Evolutionary conservation across 2,888 invertebrate species (phyloP), one percentile per base, ranked within the genome.

Genomic region (Chouioia cunea): DNA sequence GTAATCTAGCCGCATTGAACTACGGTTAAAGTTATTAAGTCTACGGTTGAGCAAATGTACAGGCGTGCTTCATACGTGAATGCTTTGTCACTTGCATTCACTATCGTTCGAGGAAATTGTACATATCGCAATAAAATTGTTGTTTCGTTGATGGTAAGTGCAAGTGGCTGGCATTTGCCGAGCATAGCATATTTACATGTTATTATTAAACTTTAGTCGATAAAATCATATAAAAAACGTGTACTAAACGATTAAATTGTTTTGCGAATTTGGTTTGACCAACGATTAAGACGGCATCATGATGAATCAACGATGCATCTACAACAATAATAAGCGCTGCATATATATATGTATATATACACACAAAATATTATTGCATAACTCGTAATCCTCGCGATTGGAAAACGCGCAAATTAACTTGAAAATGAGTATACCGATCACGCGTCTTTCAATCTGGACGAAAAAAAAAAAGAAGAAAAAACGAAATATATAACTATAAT

Each of bases 111-210:
- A 43, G 47, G 59, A 62, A 52, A 27, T 15, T 57, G 43, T 50
- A 60, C 56, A 36, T n/a, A n/a, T n/a, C n/a, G n/a, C n/a, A n/a
- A n/a, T n/a, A 36, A 50, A 62, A 71, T 47, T 50, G 6, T 36
- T 23, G 27, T 54, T 58, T 57, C 27, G 20, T 58, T 50, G n/a
- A 36, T 57, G 36, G 20, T 6, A 27, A 64, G 27, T 54, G 73
- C 76, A 74, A 63, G 67, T 71, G 66, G 76, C 76, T 76, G 73
- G 74, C 75, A 74, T 65, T 69, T 63, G 59, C 74, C 71, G 74
- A 74, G 77, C 75, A 73, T 71, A 75, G 73, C 73, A 75, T 78
- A 78, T 78, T 78, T 78, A 78, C 78, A 78, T 64, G 60, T 75
- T 76, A 53, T 50, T 56, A 44, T n/a, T n/a, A 65, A 65, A 36